Percentiles rank a stretch among this genome's conserved stretches.
Conservation (phyloP, 2,888 invertebrate species). For the Geophilus truncorum region DNA sequence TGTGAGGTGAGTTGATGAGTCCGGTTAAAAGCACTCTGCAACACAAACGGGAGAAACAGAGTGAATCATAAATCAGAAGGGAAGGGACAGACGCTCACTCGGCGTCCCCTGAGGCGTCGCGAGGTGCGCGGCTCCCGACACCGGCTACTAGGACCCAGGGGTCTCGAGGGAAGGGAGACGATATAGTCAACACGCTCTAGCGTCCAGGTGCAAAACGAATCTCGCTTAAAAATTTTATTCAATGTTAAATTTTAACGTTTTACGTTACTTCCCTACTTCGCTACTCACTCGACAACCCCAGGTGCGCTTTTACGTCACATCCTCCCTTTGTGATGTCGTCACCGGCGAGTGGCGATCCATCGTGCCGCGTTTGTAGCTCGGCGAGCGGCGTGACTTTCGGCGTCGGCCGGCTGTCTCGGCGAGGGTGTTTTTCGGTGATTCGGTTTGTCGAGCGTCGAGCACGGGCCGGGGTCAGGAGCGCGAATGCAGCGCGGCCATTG, state of each 20-base stretch:
- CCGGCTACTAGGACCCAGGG: not conserved
- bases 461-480: not conserved
- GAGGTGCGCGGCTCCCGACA: not conserved
- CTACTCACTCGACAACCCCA: not conserved
- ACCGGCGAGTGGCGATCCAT: not conserved
- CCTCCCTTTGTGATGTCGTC: not conserved
- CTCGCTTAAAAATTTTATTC: not conserved
- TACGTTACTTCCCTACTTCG: not conserved
- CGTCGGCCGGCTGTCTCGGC: not conserved
- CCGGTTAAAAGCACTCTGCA: not conserved
- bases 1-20: not conserved
- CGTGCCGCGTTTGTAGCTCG: not conserved
- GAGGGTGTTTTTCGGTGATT: not conserved
- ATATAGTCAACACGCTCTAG: not conserved
- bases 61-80: conserved; percentile 27
- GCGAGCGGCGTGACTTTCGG: not conserved
- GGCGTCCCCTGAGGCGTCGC: not conserved
- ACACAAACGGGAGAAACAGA: not conserved
- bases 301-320: not conserved
- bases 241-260: not conserved
- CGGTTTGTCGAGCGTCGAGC: not conserved
- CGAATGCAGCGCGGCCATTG: conserved; percentile 28
- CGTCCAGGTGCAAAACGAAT: not conserved
- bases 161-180: not conserved
- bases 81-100: not conserved